Evolutionary conservation across 2,113 vertebrate species (phyloP).

Genomic region (Isurus oxyrinchus): DNA sequence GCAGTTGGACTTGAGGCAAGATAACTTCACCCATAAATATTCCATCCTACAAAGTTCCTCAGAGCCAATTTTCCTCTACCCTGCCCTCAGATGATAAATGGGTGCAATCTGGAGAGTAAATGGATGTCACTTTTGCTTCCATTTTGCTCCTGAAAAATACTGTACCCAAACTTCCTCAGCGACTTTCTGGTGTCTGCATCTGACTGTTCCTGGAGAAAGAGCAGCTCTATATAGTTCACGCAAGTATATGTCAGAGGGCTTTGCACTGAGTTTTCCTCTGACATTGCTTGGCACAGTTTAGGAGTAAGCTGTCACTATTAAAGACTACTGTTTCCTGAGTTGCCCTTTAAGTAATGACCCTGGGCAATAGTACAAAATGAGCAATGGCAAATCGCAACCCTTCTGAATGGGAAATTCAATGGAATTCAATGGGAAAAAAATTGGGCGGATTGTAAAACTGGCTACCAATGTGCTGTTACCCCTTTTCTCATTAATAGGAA

Average conservation of each 20-base stretch:
- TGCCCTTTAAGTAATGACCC: not conserved
- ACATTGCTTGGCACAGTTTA: not conserved
- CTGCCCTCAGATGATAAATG: not conserved
- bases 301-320: not conserved
- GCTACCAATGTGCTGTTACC: not conserved
- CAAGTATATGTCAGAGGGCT: not conserved
- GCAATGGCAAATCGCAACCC: not conserved
- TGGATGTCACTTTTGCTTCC: not conserved
- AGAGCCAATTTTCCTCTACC: not conserved
- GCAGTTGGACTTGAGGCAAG: not conserved
- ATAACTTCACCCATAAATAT: not conserved
- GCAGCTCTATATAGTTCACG: not conserved
- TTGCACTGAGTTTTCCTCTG: not conserved
- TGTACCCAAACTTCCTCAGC: not conserved
- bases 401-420: not conserved
- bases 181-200: too few species aligned
- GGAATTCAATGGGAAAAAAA: not conserved
- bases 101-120: not conserved
- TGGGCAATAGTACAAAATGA: not conserved
- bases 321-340: not conserved
- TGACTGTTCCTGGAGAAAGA: not conserved
- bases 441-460: not conserved
- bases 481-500: too few species aligned
- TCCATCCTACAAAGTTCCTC: not conserved
- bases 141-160: not conserved